Conservation (phyloP, 2,113 vertebrate genomes). For the Cavia porcellus region DNA sequence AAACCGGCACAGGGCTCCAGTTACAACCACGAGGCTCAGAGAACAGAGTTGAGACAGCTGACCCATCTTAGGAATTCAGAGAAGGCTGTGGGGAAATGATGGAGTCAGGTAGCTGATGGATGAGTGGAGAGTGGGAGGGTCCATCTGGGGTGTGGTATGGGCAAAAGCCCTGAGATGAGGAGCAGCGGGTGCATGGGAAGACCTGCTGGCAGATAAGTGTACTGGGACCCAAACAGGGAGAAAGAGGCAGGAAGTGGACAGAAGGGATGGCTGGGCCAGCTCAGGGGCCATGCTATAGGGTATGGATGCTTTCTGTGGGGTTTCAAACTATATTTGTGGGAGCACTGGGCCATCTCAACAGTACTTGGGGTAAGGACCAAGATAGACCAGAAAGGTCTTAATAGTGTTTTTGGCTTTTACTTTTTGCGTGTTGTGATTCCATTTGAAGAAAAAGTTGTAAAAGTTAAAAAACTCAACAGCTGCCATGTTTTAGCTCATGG, state of each 20-base stretch:
- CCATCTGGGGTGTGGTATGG: too few relatives aligned
- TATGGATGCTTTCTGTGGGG: background rate
- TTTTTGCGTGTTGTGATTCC: background rate
- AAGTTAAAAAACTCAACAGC: background rate
- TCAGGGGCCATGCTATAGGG: too few relatives aligned
- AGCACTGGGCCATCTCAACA: background rate
- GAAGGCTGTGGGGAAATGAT: background rate
- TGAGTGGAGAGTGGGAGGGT: background rate
- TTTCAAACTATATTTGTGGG: background rate
- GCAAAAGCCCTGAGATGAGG: too few relatives aligned
- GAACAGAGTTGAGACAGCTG: background rate
- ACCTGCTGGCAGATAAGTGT: background rate
- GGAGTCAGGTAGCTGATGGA: background rate
- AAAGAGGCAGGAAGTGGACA: background rate
- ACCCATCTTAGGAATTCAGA: background rate
- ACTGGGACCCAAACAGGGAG: background rate
- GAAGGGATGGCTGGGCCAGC: background rate
- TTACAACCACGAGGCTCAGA: background rate
- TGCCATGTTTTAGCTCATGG: background rate
- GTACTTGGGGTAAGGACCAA: background rate
- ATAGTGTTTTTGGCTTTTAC: background rate
- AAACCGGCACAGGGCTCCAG: background rate
- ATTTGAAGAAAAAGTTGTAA: slow-evolving; percentile 1
- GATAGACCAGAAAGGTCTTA: background rate
- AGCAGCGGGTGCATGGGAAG: background rate